Percentiles rank a stretch among this genome's conserved stretches.
Evolutionary conservation across 2,797 vertebrate genomes (phyloP).

Genomic region (Falco biarmicus): DNA sequence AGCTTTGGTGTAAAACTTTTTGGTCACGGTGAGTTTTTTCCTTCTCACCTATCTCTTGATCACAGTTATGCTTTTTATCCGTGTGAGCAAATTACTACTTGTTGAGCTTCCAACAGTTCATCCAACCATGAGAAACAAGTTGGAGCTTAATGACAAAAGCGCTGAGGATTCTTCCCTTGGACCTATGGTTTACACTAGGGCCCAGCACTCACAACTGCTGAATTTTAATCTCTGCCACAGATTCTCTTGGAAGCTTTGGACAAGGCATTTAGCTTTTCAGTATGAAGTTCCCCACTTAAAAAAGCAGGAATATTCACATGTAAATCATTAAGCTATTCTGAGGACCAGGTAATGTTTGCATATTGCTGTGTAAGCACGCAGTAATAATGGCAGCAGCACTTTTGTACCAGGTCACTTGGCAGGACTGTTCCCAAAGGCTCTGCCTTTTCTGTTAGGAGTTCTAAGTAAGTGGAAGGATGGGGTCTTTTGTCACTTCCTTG

Average conservation of each 20-base stretch:
- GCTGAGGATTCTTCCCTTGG: background rate
- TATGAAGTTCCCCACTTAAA: background rate
- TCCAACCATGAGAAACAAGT: background rate
- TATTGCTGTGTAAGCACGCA: background rate
- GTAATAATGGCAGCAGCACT: background rate
- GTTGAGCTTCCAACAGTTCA: background rate
- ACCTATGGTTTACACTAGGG: background rate
- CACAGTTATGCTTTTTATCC: background rate
- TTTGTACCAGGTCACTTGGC: background rate
- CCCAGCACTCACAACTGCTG: background rate
- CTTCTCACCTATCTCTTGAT: background rate
- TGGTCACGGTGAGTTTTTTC: background rate
- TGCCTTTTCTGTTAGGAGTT: background rate
- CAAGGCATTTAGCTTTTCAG: background rate
- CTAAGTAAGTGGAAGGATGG: background rate
- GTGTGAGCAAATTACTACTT: background rate
- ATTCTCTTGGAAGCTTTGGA: background rate
- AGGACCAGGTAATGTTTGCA: background rate
- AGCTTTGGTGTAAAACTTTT: background rate
- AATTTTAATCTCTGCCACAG: conserved; percentile 1
- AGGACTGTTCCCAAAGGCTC: background rate
- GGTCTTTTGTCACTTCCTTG: background rate
- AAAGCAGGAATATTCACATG: background rate
- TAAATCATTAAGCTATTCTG: background rate
- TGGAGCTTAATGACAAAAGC: background rate